Base-by-base conservation (phyloP, 2,113 vertebrate species). In the Saccopteryx leptura region DNA sequence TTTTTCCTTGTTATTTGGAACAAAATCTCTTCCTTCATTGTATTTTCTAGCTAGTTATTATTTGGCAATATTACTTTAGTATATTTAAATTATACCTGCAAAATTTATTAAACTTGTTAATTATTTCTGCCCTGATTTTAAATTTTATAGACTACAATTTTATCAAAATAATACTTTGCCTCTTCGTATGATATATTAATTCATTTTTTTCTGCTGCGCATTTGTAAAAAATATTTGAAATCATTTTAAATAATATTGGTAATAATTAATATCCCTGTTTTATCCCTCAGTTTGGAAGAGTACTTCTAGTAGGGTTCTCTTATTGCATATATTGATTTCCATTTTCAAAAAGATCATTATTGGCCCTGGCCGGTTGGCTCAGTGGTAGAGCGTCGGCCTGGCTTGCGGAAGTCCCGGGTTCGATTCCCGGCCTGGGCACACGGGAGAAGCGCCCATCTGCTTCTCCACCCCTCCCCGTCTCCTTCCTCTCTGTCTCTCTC, bases 1-100 rank as follows among this genome's bases (percentile, higher is more conserved):
- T 56, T 88, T 95, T 88, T 72, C 12, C 13, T 91, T 71, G 2
- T 90, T 60, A 80, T 78, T 87, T 93, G 26, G n/a, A 93, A 76
- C 87, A 12, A 82, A 66, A 78, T 83, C 15, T 91, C 31, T 80
- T 90, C 7, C 63, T 58, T 14, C 72, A 71, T 84, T 84, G 0
- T 74, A 65, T 93, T 66, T 93, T 81, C 39, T 87, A 58, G 13
- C 9, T 88, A 83, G 15, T 78, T 87, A 33, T 56, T 90, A 68
- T 21, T 74, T 92, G 33, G 8, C 88, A 11, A 15, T 93, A 31
- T 24, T 93, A 58, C 19, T 76, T 88, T 88, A 88, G 65, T 72
- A 54, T 93, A 82, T 85, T 78, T 79, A 84, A 58, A 56, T 56
- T 68, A 46, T 8, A 83, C 66, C 13, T 93, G 56, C 69, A 93